These are phyloP conservation scores for Tridacna crocea DNA, from an alignment of 2,888 invertebrate genomes.

Conservation along the genomic window DNA sequence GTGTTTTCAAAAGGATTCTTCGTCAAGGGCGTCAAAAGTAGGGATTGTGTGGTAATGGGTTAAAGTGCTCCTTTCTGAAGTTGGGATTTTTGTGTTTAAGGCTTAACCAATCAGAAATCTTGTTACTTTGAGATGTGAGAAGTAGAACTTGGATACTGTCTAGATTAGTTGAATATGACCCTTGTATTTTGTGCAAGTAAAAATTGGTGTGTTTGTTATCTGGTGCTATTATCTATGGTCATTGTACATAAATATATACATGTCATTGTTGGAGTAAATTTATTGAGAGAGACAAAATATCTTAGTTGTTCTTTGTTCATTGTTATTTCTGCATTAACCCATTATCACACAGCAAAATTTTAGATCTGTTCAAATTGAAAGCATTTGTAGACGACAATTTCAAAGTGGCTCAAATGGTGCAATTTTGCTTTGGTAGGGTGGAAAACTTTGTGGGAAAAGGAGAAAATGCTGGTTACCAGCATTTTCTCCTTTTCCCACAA, in stretches of 20 bases:
- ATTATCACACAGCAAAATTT: no score
- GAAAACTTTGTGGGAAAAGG: no score
- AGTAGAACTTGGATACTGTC: not conserved
- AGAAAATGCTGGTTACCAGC: no score
- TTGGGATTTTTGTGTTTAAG: not conserved
- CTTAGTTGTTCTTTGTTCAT: not conserved
- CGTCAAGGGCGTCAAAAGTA: no score
- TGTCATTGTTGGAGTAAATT: conserved; percentile 25
- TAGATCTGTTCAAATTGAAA: no score
- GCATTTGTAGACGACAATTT: no score
- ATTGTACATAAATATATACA: conserved; percentile 21
- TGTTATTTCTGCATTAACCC: not conserved
- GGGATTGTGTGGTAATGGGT: no score
- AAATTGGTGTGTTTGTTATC: conserved; percentile 21
- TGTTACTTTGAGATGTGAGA: not conserved
- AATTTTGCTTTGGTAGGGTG: no score
- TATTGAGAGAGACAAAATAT: conserved; percentile 4
- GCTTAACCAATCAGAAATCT: not conserved
- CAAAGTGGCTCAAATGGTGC: no score
- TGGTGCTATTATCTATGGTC: conserved; percentile 26
- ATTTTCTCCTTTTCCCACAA: no score
- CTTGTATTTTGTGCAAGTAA: conserved; percentile 3
- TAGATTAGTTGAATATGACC: not conserved
- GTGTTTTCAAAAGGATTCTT: no score
- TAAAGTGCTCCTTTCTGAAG: not conserved